These are phyloP conservation scores for Fulica atra DNA, from an alignment of 2,113 vertebrate species.

Conservation along the genomic window DNA sequence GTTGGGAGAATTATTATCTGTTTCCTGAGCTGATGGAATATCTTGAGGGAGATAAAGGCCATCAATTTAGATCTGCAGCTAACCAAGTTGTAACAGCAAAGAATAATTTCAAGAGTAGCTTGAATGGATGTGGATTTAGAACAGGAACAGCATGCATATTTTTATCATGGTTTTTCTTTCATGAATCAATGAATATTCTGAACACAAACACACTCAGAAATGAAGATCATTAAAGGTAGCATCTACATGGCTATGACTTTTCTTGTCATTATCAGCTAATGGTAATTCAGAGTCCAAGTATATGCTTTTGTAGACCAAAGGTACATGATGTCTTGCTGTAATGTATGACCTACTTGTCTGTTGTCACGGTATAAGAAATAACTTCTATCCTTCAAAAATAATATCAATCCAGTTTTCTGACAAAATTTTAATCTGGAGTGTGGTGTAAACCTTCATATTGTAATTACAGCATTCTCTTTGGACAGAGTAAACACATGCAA, in stretches of 20 bases:
- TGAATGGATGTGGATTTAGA: not conserved
- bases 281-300: not conserved
- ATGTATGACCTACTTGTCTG: not conserved
- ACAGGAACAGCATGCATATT: not conserved
- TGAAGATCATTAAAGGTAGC: not conserved
- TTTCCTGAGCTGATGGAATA: not conserved
- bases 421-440: not conserved
- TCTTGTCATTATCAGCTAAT: not conserved
- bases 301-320: not conserved
- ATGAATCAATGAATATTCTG: not conserved
- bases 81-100: not conserved
- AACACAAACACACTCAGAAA: not conserved
- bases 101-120: not conserved
- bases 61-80: not conserved
- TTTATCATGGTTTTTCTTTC: not conserved
- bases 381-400: not conserved
- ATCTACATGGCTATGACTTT: not conserved
- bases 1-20: not conserved
- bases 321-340: not conserved
- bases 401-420: not conserved
- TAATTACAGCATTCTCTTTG: not conserved
- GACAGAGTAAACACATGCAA: not conserved
- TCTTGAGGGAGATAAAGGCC: not conserved
- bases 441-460: not conserved
- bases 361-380: not conserved